These are phyloP conservation scores for Microhierax caerulescens DNA, from an alignment of 2,797 vertebrate genomes.

Conservation along the genomic window DNA sequence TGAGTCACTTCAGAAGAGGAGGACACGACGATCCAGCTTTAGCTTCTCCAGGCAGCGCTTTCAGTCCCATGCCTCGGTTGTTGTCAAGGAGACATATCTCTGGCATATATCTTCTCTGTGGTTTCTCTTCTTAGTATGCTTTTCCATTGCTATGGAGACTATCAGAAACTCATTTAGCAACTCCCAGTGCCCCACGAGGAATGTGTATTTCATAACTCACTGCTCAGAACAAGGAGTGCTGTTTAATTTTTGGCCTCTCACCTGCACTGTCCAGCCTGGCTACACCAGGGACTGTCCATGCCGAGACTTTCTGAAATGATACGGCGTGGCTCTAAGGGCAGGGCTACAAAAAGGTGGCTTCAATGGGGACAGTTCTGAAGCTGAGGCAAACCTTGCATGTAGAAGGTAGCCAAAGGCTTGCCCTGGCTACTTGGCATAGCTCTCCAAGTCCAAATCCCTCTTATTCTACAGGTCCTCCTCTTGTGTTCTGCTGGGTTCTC, in stretches of 20 bases:
- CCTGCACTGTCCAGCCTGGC: background rate
- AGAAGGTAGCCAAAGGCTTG: background rate
- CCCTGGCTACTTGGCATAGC: background rate
- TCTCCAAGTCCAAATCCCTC: background rate
- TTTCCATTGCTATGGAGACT: conserved; percentile 69
- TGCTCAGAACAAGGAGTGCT: background rate
- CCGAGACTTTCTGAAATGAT: background rate
- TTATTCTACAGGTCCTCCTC: background rate
- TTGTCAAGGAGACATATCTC: conserved; percentile 68
- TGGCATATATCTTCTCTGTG: conserved; percentile 38
- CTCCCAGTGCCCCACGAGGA: conserved; percentile 25
- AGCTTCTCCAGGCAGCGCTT: background rate
- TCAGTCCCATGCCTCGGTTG: background rate
- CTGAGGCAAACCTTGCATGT: background rate
- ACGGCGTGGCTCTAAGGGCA: background rate
- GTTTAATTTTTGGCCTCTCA: background rate
- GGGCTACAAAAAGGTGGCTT: background rate
- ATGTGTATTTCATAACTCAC: conserved; percentile 33
- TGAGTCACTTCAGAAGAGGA: background rate
- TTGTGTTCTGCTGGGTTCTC: background rate
- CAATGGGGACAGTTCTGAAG: background rate
- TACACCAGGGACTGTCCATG: background rate
- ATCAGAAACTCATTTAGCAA: conserved; percentile 59
- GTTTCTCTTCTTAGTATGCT: conserved; percentile 40
- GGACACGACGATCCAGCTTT: background rate